Evolutionary conservation across 2,797 vertebrate species (phyloP).

Genomic region (Pantherophis alleghaniensis): DNA sequence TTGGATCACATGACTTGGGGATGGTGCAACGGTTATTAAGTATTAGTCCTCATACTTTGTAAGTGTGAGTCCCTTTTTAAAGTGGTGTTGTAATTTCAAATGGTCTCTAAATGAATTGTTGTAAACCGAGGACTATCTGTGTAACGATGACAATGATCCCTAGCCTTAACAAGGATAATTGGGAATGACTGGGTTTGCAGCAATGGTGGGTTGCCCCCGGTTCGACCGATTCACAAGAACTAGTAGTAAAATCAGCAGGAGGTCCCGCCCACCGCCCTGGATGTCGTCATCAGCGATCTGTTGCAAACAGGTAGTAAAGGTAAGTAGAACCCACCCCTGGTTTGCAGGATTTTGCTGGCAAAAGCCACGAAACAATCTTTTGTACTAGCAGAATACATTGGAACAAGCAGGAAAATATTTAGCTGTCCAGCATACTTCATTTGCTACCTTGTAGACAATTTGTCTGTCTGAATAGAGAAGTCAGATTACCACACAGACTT

Average conservation of each 20-base stretch:
- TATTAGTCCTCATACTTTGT: not conserved
- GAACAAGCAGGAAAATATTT: not conserved
- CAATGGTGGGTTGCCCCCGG: too few species aligned
- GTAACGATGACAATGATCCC: not conserved
- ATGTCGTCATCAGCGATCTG: too few species aligned
- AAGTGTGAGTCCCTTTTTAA: not conserved
- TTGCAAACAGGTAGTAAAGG: too few species aligned
- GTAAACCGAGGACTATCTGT: not conserved
- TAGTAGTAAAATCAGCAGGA: too few species aligned
- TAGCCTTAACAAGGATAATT: not conserved
- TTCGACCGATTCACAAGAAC: too few species aligned
- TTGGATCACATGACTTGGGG: not conserved
- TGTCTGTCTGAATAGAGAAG: not conserved
- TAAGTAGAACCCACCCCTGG: too few species aligned
- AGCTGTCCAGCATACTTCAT: not conserved
- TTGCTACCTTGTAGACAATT: not conserved
- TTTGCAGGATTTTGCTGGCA: not conserved
- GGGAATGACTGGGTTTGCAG: not conserved
- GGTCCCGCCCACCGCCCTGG: too few species aligned
- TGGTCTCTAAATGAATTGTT: not conserved
- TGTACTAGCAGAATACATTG: not conserved
- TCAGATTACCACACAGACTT: not conserved
- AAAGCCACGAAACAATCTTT: not conserved
- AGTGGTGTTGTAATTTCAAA: not conserved
- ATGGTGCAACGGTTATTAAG: not conserved